These are phyloP conservation scores for Muricea muricata DNA, from an alignment of 92 coral and sea anemone species.

Conservation along the genomic window DNA sequence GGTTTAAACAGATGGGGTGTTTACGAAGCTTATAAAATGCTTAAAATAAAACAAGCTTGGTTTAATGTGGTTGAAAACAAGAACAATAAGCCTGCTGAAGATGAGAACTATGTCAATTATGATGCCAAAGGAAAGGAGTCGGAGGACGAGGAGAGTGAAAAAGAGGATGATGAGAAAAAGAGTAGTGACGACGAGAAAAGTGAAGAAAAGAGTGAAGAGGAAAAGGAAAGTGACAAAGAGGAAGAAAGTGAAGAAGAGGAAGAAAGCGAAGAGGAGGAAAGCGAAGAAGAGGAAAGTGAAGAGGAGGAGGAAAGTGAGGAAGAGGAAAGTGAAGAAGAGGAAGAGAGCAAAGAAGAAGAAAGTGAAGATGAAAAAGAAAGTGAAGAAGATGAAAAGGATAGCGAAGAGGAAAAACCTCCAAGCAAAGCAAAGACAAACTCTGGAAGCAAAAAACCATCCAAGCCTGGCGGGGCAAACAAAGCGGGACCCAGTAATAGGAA, in stretches of 20 bases:
- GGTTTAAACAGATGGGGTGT: conserved; percentile 93
- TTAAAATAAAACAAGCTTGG: conserved; percentile 80
- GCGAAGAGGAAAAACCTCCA: background rate
- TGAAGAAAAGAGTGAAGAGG: background rate
- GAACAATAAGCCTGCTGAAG: conserved; percentile 44
- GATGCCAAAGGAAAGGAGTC: conserved; percentile 30
- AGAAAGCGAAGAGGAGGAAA: background rate
- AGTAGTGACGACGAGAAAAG: background rate
- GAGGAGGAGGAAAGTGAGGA: background rate
- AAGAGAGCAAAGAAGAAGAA: background rate
- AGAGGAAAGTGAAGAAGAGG: conserved; percentile 2
- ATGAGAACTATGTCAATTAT: conserved; percentile 68
- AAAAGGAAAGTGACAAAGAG: background rate
- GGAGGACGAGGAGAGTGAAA: conserved; percentile 51
- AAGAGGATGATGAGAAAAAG: background rate
- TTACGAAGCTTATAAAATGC: conserved; percentile 87
- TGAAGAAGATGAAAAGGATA: background rate
- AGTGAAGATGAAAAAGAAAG: background rate
- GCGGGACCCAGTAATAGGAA: background rate
- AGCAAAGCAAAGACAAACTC: background rate
- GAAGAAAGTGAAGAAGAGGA: conserved; percentile 6
- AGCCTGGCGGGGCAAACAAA: background rate
- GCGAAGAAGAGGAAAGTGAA: background rate
- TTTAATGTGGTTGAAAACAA: conserved; percentile 75
- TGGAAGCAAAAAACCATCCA: background rate